Evolutionary conservation across 2,888 invertebrate species (phyloP), one percentile per base, ranked within the genome.

Genomic region (Phortica okadai): DNA sequence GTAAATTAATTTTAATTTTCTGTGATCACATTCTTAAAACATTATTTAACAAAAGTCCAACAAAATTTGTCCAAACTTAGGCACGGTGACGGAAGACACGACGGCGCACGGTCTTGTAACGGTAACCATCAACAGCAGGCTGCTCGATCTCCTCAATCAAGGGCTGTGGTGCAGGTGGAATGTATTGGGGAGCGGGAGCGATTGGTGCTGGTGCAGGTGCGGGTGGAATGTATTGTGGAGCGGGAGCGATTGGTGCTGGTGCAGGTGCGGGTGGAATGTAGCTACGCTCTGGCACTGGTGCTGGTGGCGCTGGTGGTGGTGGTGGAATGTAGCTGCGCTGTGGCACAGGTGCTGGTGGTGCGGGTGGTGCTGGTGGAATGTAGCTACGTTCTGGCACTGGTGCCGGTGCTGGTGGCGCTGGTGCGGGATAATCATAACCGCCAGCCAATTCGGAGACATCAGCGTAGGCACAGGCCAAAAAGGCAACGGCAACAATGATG

Each of bases 61-160:
- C 10, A 14, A 50, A 6, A 50, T 2, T 11, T 11, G 6, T 45
- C 50, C 14, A 11, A 11, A 50, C 50, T 78, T 81, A 86, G 82
- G 83, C 82, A 78, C 86, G 86, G 74, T 83, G 82, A 50, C 86
- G 89, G 85, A 88, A 81, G 81, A 86, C 89, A 21, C 89, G 89
- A 77, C 86, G 86, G 62, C 86, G 86, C 41, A 86, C 85, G 14
- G 86, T 86, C 84, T 81, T 86, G 81, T 86, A 86, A 77, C 88
- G 86, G 78, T 86, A 86, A 2, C 86, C 86, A 70, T 86, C 86
- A 80, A 86, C 82, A 50, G 89, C 81, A 10, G 86, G 88, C 76
- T 88, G 86, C 45, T 88, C 85, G 78, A 84, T 76, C 78, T 82
- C 81, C 75, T 86, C 82, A 41, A 78, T 16, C 54, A 77, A 14